Evolutionary conservation across 1,140 invertebrate species (phyloP).

Genomic region (Grapholita molesta): DNA sequence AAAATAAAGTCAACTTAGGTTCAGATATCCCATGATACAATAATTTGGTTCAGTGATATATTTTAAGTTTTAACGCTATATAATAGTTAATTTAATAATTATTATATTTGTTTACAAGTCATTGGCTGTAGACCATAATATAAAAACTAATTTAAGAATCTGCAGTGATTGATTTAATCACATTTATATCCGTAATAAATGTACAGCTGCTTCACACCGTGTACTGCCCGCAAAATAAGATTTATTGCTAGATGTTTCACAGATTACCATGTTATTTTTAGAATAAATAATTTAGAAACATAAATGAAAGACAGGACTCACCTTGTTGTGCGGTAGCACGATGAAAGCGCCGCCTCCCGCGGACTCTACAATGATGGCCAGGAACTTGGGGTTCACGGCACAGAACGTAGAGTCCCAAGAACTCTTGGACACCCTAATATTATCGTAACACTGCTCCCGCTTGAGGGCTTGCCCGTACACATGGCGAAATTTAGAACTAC

Average conservation of each 20-base stretch:
- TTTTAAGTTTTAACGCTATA: too few relatives aligned
- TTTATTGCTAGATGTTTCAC: not conserved
- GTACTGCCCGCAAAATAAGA: not conserved
- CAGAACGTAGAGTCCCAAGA: constrained; percentile 99
- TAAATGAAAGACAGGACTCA: constrained; percentile 70
- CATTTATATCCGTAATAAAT: not conserved
- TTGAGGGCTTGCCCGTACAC: constrained; percentile 98
- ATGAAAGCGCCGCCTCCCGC: constrained; percentile 99
- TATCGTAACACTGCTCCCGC: constrained; percentile 99
- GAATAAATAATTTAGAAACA: constrained; percentile 14
- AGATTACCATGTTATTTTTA: constrained; percentile 20
- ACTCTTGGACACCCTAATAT: constrained; percentile 98
- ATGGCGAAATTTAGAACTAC: constrained; percentile 98
- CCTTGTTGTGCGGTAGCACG: constrained; percentile 97
- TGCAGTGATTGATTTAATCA: not conserved
- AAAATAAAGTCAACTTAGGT: too few relatives aligned
- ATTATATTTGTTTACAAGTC: not conserved
- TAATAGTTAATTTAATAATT: too few relatives aligned
- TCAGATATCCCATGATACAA: too few relatives aligned
- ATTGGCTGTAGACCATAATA: not conserved
- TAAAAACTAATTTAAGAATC: not conserved
- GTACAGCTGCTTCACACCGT: constrained; percentile 1
- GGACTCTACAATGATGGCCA: constrained; percentile 99
- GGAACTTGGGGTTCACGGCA: constrained; percentile 99
- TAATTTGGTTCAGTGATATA: too few relatives aligned